Evolutionary conservation across 2,113 vertebrate species (phyloP), one percentile per base, ranked within the genome.

Genomic region (Chamaea fasciata): DNA sequence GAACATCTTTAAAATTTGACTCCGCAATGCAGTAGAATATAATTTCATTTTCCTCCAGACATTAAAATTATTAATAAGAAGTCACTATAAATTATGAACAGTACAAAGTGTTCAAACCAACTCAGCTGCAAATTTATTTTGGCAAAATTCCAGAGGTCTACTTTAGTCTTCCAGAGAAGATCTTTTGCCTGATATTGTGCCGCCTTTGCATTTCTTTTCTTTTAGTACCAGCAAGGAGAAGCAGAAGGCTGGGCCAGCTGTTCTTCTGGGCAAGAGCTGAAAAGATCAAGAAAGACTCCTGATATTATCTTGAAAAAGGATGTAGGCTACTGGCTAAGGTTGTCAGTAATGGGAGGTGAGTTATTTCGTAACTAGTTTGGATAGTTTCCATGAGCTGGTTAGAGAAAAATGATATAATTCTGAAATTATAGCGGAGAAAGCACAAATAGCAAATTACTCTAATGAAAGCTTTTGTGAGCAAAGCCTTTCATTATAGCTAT

Each of bases 61-160:
- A 84, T 92, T 76, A 95, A 71, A 94, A 90, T 84, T 90, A 86
- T 76, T 84, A 84, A 73, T 52, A 83, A 91, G 47, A 69, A 88
- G 17, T 65, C 59, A n/a, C 37, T 80, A 73, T 89, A 86, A 87
- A 90, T 94, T 84, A 83, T 39, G 42, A 94, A 44, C 44, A 75
- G 67, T 41, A 59, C 47, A 46, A 87, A 89, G 30, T 35, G 46
- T 80, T 86, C 82, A 91, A 80, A 79, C 27, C 20, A 69, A 47
- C 53, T 76, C 37, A 87, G 60, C 30, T 59, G 60, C 68, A 81
- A 55, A 83, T 93, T 83, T 86, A 73, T 90, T 75, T 18, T 93
- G 77, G 88, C 2, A 3, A 63, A 88, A 71, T 68, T 93, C 90
- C 80, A 87, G 59, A 56, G 60, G 27, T 84, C 64, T 95, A 49